phyloP scores from a whole-genome alignment of 1,140 invertebrate genomes.

The Cydia amplana region DNA sequence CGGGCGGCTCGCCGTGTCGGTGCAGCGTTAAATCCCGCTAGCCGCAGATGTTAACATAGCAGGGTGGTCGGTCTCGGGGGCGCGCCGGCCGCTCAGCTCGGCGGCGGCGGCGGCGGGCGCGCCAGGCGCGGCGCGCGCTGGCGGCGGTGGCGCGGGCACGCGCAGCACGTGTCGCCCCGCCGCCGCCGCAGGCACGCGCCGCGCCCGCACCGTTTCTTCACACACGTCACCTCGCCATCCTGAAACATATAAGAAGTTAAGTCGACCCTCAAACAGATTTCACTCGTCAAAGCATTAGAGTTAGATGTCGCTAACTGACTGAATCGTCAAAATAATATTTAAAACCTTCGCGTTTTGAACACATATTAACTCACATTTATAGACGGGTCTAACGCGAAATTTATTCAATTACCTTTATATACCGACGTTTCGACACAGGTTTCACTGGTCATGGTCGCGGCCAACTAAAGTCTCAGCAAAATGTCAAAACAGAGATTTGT shows the following conservation, averaged over 20 bases:
- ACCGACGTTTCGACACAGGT: too few relatives aligned
- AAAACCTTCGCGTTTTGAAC: too few relatives aligned
- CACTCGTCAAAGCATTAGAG: not conserved
- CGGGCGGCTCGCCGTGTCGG: not conserved
- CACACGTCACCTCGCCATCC: conserved; percentile 89
- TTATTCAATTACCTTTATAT: too few relatives aligned
- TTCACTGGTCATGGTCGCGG: too few relatives aligned
- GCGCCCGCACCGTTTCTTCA: conserved; percentile 87
- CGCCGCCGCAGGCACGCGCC: conserved; percentile 81
- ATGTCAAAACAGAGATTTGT: too few relatives aligned
- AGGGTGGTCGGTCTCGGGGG: not conserved
- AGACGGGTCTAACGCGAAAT: too few relatives aligned
- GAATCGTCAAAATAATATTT: too few relatives aligned
- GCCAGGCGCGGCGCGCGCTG: conserved; percentile 54
- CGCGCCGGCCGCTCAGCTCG: conserved; percentile 54
- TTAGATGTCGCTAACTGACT: not conserved
- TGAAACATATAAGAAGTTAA: conserved; percentile 62
- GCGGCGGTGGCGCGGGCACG: conserved; percentile 68
- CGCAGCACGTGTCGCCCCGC: conserved; percentile 67
- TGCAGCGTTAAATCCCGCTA: conserved; percentile 34
- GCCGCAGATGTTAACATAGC: conserved; percentile 1
- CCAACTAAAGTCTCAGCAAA: too few relatives aligned
- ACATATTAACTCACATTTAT: too few relatives aligned
- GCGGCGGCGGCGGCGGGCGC: conserved; percentile 40
- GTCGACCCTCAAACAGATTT: not conserved